Evolutionary conservation across 2,888 invertebrate species (phyloP).

Genomic region (Yponomeuta sedellus): DNA sequence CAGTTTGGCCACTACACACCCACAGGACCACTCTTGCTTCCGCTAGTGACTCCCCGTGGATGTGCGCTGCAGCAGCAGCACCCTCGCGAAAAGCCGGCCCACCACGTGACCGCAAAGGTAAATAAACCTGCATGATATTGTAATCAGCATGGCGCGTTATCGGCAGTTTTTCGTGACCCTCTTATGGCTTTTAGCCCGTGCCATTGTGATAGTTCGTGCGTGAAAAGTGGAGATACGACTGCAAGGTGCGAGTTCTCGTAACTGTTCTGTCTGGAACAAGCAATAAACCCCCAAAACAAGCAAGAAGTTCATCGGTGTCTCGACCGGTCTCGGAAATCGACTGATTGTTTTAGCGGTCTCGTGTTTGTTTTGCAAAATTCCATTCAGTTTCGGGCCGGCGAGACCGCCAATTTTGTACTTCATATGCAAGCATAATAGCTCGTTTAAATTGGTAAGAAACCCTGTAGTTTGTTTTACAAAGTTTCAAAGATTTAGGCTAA

Average conservation of each 20-base stretch:
- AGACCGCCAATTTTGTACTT: background rate
- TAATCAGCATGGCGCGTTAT: conserved; percentile 11
- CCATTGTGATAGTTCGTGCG: background rate
- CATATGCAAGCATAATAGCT: background rate
- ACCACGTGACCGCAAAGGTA: conserved; percentile 28
- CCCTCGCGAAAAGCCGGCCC: conserved; percentile 6
- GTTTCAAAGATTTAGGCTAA: background rate
- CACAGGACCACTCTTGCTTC: conserved; percentile 11
- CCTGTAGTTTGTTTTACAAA: background rate
- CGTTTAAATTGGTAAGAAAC: background rate
- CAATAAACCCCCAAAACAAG: background rate
- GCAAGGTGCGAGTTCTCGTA: background rate
- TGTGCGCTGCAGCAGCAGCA: background rate
- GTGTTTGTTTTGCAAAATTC: conserved; percentile 3
- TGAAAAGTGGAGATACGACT: background rate
- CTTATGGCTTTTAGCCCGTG: background rate
- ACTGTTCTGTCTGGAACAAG: background rate
- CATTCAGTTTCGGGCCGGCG: background rate
- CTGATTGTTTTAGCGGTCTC: background rate
- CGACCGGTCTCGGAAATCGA: background rate
- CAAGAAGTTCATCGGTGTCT: background rate
- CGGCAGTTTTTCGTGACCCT: conserved; percentile 3
- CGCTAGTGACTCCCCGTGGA: conserved; percentile 17
- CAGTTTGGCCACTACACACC: background rate
- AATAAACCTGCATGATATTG: conserved; percentile 22